Evolutionary conservation across 2,888 invertebrate genomes (phyloP).

Genomic region (Lampropteryx suffumata): DNA sequence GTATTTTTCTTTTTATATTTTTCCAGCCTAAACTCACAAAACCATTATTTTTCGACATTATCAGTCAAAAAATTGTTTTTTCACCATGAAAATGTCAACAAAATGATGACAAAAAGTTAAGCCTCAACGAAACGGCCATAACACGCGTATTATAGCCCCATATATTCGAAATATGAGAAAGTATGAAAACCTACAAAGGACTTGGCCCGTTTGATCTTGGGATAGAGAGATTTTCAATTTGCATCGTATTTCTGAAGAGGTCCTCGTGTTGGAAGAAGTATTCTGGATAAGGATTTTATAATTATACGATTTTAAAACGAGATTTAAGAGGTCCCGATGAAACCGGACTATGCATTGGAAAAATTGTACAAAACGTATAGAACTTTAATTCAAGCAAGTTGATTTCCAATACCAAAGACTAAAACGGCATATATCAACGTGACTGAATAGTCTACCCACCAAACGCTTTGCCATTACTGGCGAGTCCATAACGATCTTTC

Average conservation of each 20-base stretch:
- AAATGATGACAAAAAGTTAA: conserved; percentile 28
- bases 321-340: background rate
- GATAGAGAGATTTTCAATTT: conserved; percentile 76
- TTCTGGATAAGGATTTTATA: conserved; percentile 16
- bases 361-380: too few relatives aligned
- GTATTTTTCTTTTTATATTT: too few relatives aligned
- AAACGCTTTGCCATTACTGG: too few relatives aligned
- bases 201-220: conserved; percentile 65
- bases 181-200: conserved; percentile 55
- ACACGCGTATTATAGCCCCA: conserved; percentile 27
- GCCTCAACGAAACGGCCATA: conserved; percentile 15
- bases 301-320: conserved; percentile 8
- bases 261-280: conserved; percentile 12
- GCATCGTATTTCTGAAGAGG: conserved; percentile 54
- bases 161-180: conserved; percentile 26
- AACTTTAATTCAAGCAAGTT: too few relatives aligned
- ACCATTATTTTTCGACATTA: background rate
- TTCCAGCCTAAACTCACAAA: background rate
- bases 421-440: too few relatives aligned
- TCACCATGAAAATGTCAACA: conserved; percentile 1
- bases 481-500: too few relatives aligned
- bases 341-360: too few relatives aligned
- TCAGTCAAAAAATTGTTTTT: conserved; percentile 5
- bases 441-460: too few relatives aligned
- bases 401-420: too few relatives aligned